A percentile compares a stretch with the other conserved stretches of the same genome.
Evolutionary conservation across 1,140 invertebrate genomes (phyloP).

Genomic region (Lucilia sericata): DNA sequence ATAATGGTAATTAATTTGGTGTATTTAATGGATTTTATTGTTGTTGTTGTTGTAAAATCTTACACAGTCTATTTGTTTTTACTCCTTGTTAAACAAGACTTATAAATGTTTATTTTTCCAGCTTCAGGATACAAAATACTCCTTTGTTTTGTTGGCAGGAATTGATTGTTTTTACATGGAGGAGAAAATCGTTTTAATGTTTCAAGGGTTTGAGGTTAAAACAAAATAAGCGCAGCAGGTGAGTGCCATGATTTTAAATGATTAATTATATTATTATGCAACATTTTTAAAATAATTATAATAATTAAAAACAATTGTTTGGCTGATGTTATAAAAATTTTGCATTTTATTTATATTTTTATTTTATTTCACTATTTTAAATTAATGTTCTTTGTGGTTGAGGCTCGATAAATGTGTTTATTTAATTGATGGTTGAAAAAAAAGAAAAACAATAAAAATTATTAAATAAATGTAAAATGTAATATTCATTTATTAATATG

Average conservation of each 20-base stretch:
- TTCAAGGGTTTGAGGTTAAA: background rate
- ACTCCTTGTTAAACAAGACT: background rate
- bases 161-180: background rate
- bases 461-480: background rate
- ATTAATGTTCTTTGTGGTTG: conserved; percentile 13
- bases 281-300: conserved; percentile 1
- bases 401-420: conserved; percentile 10
- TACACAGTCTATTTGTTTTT: background rate
- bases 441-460: background rate
- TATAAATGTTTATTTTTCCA: background rate
- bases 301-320: conserved; percentile 10
- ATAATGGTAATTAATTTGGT: background rate
- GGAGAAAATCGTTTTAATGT: no score
- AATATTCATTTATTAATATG: background rate
- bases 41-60: background rate
- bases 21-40: conserved; percentile 7
- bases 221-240: background rate
- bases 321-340: background rate
- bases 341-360: background rate
- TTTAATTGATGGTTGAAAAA: background rate
- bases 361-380: background rate
- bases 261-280: conserved; percentile 10
- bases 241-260: conserved; percentile 23
- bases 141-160: background rate
- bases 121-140: background rate